A percentile compares a stretch with the other conserved stretches of the same genome.
phyloP scores from a whole-genome alignment of 2,888 invertebrate genomes.

The Iselma pallidipennis region DNA sequence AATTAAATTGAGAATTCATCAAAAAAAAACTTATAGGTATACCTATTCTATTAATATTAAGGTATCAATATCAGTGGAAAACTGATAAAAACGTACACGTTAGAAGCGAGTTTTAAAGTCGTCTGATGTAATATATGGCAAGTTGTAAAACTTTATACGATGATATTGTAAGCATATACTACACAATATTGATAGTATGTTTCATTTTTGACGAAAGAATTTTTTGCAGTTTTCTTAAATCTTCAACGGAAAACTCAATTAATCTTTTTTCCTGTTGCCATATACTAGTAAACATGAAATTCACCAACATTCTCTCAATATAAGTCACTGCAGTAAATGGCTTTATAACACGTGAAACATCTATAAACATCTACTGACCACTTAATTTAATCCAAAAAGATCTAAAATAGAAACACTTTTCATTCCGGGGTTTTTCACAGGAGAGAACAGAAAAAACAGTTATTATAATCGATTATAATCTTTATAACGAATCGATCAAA shows the following conservation, averaged over 20 bases:
- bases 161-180: background rate
- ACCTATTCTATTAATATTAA: background rate
- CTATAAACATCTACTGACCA: conserved; percentile 37
- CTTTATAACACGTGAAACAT: conserved; percentile 29
- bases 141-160: background rate
- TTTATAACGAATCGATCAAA: background rate
- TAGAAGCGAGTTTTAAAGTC: background rate
- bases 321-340: conserved; percentile 20
- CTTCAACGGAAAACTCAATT: background rate
- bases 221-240: background rate
- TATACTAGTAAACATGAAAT: background rate
- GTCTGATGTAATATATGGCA: background rate
- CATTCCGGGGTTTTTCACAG: no score
- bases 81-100: background rate
- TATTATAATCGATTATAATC: background rate
- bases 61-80: background rate
- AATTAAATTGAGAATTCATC: background rate
- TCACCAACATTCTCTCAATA: background rate
- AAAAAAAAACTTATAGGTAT: background rate
- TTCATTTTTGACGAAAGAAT: background rate
- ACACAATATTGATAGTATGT: background rate
- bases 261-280: background rate
- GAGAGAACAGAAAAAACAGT: background rate
- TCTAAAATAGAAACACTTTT: conserved; percentile 22
- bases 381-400: conserved; percentile 33